These are phyloP conservation scores for Caenorhabditis auriculariae DNA, from an alignment of 2,888 invertebrate species.

Conservation along the genomic window DNA sequence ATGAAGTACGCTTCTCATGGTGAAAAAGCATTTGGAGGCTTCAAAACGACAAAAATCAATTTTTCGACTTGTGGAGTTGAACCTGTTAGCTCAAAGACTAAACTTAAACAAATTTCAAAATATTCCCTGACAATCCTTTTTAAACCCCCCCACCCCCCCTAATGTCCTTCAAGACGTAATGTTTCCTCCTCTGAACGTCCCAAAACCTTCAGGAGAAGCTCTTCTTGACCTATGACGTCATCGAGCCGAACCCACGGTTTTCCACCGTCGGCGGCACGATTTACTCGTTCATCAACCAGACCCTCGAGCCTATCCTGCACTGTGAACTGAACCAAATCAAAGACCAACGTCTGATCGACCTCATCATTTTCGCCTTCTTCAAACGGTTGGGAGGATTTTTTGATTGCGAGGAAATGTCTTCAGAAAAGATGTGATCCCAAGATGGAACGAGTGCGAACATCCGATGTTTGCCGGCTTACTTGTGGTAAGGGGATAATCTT, in stretches of 20 bases:
- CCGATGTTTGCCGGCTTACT: slow-evolving; percentile 23
- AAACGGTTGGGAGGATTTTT: slow-evolving; percentile 13
- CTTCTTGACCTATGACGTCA: slow-evolving; percentile 28
- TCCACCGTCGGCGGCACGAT: slow-evolving; percentile 26
- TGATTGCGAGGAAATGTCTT: not conserved
- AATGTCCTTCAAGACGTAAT: not conserved
- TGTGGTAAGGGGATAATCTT: slow-evolving; percentile 6
- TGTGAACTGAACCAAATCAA: slow-evolving; percentile 7
- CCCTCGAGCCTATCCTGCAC: slow-evolving; percentile 16
- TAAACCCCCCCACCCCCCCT: not conserved
- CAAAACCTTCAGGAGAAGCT: slow-evolving; percentile 16
- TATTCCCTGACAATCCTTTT: slow-evolving; percentile 1
- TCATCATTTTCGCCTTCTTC: slow-evolving; percentile 23
- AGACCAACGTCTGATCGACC: slow-evolving; percentile 20
- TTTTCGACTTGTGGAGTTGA: too few relatives aligned
- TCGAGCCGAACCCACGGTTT: slow-evolving; percentile 23
- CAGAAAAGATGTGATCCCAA: slow-evolving; percentile 22
- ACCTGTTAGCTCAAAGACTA: too few relatives aligned
- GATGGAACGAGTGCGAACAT: slow-evolving; percentile 22
- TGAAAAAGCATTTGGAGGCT: too few relatives aligned
- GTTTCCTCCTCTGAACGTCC: not conserved
- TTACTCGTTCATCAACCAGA: slow-evolving; percentile 22
- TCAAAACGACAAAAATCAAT: too few relatives aligned
- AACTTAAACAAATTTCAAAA: too few relatives aligned
- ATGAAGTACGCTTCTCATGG: too few relatives aligned